Evolutionary conservation across 2,113 vertebrate genomes (phyloP).

Genomic region (Chaenogobius annularis): DNA sequence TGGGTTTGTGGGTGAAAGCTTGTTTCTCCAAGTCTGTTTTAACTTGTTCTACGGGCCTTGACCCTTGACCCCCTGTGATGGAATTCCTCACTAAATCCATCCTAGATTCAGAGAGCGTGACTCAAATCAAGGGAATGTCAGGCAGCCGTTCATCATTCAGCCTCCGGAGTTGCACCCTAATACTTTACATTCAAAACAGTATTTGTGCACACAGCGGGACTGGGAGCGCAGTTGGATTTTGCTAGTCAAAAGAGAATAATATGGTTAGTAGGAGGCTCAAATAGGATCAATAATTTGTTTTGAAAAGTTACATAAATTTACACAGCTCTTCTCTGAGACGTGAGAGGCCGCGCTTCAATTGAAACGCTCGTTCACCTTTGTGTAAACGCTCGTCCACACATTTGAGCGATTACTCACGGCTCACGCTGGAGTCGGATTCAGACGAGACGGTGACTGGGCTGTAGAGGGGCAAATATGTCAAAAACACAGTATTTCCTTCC

Average conservation of each 20-base stretch:
- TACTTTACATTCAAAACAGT: not conserved
- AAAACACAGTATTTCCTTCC: not conserved
- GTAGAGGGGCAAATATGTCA: not conserved
- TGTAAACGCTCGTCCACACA: not conserved
- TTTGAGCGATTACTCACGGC: not conserved
- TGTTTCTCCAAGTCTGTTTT: no score
- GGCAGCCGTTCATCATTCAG: not conserved
- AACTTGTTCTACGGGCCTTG: not conserved
- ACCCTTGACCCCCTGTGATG: not conserved
- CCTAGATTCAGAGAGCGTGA: conserved; percentile 4
- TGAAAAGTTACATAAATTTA: no score
- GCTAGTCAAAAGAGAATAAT: no score
- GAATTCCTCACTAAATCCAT: not conserved
- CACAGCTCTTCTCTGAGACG: no score
- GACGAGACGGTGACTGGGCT: not conserved
- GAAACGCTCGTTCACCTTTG: no score
- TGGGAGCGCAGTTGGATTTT: no score
- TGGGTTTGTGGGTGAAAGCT: no score
- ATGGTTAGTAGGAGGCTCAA: no score
- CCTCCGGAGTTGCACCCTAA: not conserved
- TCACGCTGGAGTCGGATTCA: not conserved
- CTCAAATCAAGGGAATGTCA: not conserved
- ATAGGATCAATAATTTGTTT: no score
- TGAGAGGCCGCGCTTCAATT: no score
- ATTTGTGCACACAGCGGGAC: not conserved